Evolutionary conservation across 2,888 invertebrate genomes (phyloP).

Genomic region (Microctonus aethiopoides): DNA sequence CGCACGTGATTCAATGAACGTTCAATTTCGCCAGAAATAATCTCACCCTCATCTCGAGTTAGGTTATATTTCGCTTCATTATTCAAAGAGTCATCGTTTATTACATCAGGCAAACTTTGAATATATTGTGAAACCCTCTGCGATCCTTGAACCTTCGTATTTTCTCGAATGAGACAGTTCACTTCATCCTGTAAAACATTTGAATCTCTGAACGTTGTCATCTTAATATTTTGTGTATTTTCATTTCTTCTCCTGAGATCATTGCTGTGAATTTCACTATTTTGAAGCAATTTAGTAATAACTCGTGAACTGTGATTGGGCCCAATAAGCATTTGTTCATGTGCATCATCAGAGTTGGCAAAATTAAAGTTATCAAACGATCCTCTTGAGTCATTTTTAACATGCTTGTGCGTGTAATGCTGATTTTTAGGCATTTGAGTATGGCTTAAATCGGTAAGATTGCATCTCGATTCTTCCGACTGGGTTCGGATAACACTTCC

Average conservation of each 20-base stretch:
- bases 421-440: conserved; percentile 32
- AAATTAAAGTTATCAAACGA: conserved; percentile 42
- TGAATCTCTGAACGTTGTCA: conserved; percentile 51
- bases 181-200: conserved; percentile 40
- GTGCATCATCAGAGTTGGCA: conserved; percentile 44
- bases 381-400: conserved; percentile 48
- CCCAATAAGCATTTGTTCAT: conserved; percentile 53
- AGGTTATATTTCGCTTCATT: conserved; percentile 39
- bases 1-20: conserved; percentile 53
- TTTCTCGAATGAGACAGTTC: conserved; percentile 23
- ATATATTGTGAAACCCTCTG: conserved; percentile 61
- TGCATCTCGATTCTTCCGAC: conserved; percentile 29
- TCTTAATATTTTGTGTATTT: conserved; percentile 52
- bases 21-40: conserved; percentile 35
- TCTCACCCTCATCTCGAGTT: conserved; percentile 6
- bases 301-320: conserved; percentile 56
- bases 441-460: conserved; percentile 17
- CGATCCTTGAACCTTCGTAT: conserved; percentile 48
- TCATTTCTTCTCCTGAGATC: conserved; percentile 41
- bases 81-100: conserved; percentile 47
- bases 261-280: conserved; percentile 46
- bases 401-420: conserved; percentile 44
- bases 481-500: conserved; percentile 29
- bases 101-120: conserved; percentile 59
- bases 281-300: conserved; percentile 49